phyloP scores from a whole-genome alignment of 2,113 vertebrate genomes.

The Neofelis nebulosa region DNA sequence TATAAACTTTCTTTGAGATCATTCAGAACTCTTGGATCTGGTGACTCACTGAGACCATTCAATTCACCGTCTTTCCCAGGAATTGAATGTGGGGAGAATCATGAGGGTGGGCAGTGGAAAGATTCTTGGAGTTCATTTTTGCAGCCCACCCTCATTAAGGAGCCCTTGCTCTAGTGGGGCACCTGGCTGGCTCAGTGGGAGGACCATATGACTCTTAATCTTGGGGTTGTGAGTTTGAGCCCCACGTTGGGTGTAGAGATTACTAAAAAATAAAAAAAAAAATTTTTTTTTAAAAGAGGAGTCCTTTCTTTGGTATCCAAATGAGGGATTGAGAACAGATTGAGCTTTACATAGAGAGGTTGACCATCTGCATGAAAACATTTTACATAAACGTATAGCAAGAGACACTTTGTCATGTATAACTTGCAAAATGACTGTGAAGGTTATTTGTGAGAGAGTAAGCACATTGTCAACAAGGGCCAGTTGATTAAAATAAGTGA shows the following conservation, averaged over 20 bases:
- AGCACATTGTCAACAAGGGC: neutral
- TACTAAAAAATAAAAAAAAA: too few relatives aligned
- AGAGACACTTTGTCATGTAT: neutral
- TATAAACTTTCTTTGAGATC: neutral
- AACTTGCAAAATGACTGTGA: neutral
- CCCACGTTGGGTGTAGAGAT: too few relatives aligned
- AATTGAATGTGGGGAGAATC: neutral
- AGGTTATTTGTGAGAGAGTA: constrained; percentile 10
- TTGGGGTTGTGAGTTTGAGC: too few relatives aligned
- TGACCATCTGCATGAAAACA: neutral
- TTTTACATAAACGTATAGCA: neutral
- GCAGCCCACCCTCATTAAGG: neutral
- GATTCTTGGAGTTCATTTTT: neutral
- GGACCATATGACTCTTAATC: too few relatives aligned
- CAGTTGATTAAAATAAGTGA: neutral
- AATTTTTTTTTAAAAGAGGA: neutral
- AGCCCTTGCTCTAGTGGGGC: neutral
- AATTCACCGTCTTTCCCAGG: neutral
- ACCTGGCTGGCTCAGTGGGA: too few relatives aligned
- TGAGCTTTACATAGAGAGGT: neutral
- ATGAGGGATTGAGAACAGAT: neutral
- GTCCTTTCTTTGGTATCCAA: neutral
- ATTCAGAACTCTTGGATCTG: neutral
- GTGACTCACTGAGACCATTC: neutral
- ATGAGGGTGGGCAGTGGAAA: neutral